These are phyloP conservation scores for Myiopsitta monachus DNA, from an alignment of 2,113 vertebrate genomes.

Conservation along the genomic window DNA sequence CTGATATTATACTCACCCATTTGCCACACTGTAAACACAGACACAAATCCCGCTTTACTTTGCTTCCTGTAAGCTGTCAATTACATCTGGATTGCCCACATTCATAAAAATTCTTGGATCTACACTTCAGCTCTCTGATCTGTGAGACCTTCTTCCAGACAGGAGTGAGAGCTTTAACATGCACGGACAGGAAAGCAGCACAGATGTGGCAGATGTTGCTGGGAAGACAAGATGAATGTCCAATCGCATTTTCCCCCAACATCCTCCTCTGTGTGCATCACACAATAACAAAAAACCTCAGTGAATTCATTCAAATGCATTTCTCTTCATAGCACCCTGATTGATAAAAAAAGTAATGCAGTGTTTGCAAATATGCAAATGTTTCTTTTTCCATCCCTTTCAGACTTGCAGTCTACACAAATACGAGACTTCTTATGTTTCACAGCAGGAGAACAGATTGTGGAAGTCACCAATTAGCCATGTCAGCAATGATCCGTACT, in stretches of 20 bases:
- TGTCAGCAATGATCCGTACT: background rate
- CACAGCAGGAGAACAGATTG: background rate
- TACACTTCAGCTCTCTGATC: background rate
- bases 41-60: constrained; percentile 8
- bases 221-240: background rate
- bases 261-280: background rate
- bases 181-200: background rate
- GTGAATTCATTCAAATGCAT: background rate
- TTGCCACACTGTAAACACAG: background rate
- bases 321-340: background rate
- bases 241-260: background rate
- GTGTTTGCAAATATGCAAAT: constrained; percentile 7
- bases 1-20: background rate
- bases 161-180: background rate
- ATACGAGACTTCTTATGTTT: background rate
- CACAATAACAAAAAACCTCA: background rate
- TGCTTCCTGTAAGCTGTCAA: background rate
- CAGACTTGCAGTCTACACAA: background rate
- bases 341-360: background rate
- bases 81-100: background rate
- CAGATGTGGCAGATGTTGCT: background rate
- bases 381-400: constrained; percentile 2
- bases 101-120: background rate
- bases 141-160: background rate
- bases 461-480: background rate